Percentiles rank a stretch among this genome's conserved stretches.
These are phyloP conservation scores for Lagria hirta DNA, from an alignment of 2,888 invertebrate species.

Conservation along the genomic window DNA sequence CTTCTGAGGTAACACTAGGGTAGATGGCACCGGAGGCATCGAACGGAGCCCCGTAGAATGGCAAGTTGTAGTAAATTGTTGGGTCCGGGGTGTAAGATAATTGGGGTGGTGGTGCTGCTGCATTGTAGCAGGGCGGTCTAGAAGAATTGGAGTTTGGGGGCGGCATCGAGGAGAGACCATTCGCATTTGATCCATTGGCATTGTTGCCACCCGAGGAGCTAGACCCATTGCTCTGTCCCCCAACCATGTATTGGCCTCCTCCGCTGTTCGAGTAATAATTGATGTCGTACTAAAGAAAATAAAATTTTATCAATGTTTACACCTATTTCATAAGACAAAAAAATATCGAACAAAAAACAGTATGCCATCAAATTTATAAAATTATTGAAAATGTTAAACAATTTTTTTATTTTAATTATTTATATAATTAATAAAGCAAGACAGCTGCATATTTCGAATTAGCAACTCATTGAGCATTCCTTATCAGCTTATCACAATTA, in stretches of 20 bases:
- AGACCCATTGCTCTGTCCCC: slow-evolving; percentile 36
- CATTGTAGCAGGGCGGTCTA: slow-evolving; percentile 35
- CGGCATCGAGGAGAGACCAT: slow-evolving; percentile 35
- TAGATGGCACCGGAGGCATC: slow-evolving; percentile 43
- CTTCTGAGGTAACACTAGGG: too few relatives aligned
- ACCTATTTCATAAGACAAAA: slow-evolving; percentile 11
- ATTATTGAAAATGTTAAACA: too few relatives aligned
- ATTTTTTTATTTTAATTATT: too few relatives aligned
- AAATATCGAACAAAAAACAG: slow-evolving; percentile 7
- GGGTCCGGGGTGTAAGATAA: slow-evolving; percentile 25
- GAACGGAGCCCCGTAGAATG: slow-evolving; percentile 43
- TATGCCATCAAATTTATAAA: too few relatives aligned
- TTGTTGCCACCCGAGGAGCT: slow-evolving; percentile 11
- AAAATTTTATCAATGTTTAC: slow-evolving; percentile 10
- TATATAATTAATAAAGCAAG: too few relatives aligned
- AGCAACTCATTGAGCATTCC: too few relatives aligned
- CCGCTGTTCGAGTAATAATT: slow-evolving; percentile 49
- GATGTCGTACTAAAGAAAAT: slow-evolving; percentile 47
- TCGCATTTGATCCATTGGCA: slow-evolving; percentile 1
- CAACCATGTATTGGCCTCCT: slow-evolving; percentile 42
- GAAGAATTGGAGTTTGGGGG: slow-evolving; percentile 42
- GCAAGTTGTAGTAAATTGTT: slow-evolving; percentile 47
- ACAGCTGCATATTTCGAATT: too few relatives aligned
- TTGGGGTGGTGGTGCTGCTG: slow-evolving; percentile 26
- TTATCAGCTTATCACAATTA: too few relatives aligned